Evolutionary conservation across 2,797 vertebrate genomes (phyloP), one percentile per base, ranked within the genome.

Genomic region (Hephaestus fuliginosus): DNA sequence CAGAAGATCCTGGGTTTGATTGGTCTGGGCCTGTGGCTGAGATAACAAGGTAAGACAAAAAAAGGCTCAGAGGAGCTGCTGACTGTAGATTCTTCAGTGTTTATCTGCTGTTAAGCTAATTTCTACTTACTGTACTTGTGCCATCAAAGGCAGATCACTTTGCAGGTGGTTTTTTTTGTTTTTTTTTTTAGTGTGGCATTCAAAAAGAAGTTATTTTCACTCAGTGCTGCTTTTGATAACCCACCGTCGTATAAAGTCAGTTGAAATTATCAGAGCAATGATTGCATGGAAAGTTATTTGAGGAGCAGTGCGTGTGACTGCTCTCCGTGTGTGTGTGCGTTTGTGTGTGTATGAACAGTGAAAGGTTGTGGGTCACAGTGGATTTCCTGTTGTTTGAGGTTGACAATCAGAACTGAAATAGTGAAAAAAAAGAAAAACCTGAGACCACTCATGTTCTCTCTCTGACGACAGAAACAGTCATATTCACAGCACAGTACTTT

Each of bases 351-450:
- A 43, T 84, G 78, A 90, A 86, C 83, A 91, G 88, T 82, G 92
- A 94, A 93, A 94, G 83, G 82, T 92, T 94, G 93, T 84, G 92
- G 92, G 94, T 92, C 93, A 84, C 39, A 0, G 86, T 93, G 89
- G 92, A 93, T 94, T 95, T 95, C 94, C 94, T 95, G 93, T 95
- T 94, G 85, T 94, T 93, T 94, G 93, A 92, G 91, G 93, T 92
- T 93, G 81, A 93, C 86, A 93, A 92, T 93, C 91, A 92, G 49
- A 93, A 91, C 72, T 91, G 88, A 93, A 92, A 92, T 89, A 86
- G 71, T 18, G 36, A 74, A 68, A 85, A 75, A 74, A 73, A 83
- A 86, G 74, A 25, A 60, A 5, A 33, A 33, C 30, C 51, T 81
- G 62, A 93, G 85, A 90, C 92, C 90, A 91, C 87, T 84, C 70